Evolutionary conservation across 37 sponge, comb jelly and placozoan genomes (phyloP).

Genomic region (Oscarella lobularis): DNA sequence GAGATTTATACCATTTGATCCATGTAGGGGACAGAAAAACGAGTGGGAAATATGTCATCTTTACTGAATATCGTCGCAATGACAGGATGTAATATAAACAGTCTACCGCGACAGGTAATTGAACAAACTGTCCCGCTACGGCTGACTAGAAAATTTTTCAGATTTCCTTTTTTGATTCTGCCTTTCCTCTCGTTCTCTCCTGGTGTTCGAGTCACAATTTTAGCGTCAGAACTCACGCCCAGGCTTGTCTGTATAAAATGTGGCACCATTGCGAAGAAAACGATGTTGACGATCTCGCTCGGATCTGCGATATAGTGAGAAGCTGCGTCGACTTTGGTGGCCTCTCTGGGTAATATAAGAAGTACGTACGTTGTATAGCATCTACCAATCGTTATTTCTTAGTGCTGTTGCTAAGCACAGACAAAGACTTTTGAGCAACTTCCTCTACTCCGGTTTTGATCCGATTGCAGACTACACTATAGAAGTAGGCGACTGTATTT

Average conservation of each 20-base stretch:
- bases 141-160: no score
- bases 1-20: no score
- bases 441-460: conserved; percentile 25
- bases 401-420: conserved; percentile 44
- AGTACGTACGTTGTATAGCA: no score
- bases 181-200: neutral
- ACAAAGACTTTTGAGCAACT: conserved; percentile 34
- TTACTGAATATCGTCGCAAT: conserved; percentile 31
- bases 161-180: neutral
- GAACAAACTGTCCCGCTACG: no score
- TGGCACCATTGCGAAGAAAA: neutral
- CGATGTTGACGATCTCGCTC: neutral
- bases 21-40: conserved; percentile 12
- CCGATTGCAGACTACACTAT: conserved; percentile 35
- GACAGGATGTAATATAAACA: conserved; percentile 16
- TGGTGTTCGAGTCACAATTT: neutral
- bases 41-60: conserved; percentile 30
- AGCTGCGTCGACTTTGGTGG: neutral
- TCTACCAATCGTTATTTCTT: neutral
- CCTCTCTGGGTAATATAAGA: neutral
- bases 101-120: no score
- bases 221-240: neutral
- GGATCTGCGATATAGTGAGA: neutral
- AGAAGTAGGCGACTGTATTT: conserved; percentile 32
- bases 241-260: neutral